phyloP scores from a whole-genome alignment of 1,140 invertebrate genomes.

The Nasonia vitripennis region DNA sequence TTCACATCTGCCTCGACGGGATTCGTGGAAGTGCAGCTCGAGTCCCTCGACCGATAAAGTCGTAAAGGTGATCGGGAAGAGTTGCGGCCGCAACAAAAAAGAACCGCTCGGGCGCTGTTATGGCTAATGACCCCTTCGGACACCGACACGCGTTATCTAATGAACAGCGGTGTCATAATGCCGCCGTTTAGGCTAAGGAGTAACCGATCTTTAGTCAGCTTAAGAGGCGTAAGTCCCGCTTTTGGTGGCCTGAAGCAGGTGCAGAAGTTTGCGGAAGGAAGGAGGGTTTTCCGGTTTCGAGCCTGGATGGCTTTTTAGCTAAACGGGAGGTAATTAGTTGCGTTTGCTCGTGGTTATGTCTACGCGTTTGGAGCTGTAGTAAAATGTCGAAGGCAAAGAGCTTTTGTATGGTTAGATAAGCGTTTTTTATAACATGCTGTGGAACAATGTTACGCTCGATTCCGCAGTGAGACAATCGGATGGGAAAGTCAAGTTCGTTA shows the following conservation, averaged over 20 bases:
- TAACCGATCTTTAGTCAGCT: not conserved
- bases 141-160: conserved; percentile 18
- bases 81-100: not conserved
- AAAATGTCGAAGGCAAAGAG: not conserved
- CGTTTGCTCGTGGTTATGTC: not conserved
- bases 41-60: not conserved
- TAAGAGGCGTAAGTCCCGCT: not conserved
- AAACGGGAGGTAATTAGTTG: not conserved
- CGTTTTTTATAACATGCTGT: too few species aligned
- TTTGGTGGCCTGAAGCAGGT: not conserved
- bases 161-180: not conserved
- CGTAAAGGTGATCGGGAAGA: conserved; percentile 12
- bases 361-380: not conserved
- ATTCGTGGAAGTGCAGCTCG: not conserved
- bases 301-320: not conserved
- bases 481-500: not conserved
- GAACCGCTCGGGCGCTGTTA: not conserved
- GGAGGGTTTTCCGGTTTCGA: not conserved
- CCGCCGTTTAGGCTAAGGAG: too few species aligned
- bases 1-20: not conserved
- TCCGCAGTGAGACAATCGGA: not conserved
- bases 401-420: not conserved
- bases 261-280: not conserved
- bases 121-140: conserved; percentile 11
- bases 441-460: too few species aligned